Evolutionary conservation across 2,113 vertebrate genomes (phyloP), one percentile per base, ranked within the genome.

Genomic region (Platichthys flesus): DNA sequence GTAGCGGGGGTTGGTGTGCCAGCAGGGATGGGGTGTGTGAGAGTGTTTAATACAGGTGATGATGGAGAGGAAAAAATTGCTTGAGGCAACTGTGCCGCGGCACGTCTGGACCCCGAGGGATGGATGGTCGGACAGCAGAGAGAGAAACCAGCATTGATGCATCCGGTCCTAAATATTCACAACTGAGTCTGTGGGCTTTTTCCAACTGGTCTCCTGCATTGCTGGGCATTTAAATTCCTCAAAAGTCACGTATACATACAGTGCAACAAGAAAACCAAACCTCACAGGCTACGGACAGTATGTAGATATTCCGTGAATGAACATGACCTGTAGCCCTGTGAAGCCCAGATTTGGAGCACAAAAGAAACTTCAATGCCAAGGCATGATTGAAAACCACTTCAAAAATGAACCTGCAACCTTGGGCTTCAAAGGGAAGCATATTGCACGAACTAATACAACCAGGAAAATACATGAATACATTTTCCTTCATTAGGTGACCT

Each of bases 401-500:
- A 86, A 90, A 89, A 90, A 85, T 84, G 81, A 89, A 90, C 85
- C 77, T 77, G 74, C 83, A 90, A 92, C 85, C 87, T 89, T 87
- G 87, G 85, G 90, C 85, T 92, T 93, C 88, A 93, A 94, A 95
- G 87, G 69, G 21, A 90, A 78, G 79, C 80, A 85, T 88, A 90
- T 76, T 81, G 79, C 69, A 6, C 62, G 54, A 71, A 90, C 86
- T 91, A 93, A 93, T 90, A 87, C 90, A 89, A 85, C 78, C 66
- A 85, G 85, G 62, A 84, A 90, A 91, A 91, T 88, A 92, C 86
- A 86, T 92, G 86, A 92, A 94, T 93, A 83, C 79, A 88, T 90
- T 88, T 91, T 81, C 67, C 88, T 85, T 92, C 87, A 93, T 94
- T 91, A 93, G 80, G 75, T 91, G 92, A 91, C 92, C 92, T 94